Evolutionary conservation across 2,888 invertebrate species (phyloP), one percentile per base, ranked within the genome.

Genomic region (Sesia apiformis): DNA sequence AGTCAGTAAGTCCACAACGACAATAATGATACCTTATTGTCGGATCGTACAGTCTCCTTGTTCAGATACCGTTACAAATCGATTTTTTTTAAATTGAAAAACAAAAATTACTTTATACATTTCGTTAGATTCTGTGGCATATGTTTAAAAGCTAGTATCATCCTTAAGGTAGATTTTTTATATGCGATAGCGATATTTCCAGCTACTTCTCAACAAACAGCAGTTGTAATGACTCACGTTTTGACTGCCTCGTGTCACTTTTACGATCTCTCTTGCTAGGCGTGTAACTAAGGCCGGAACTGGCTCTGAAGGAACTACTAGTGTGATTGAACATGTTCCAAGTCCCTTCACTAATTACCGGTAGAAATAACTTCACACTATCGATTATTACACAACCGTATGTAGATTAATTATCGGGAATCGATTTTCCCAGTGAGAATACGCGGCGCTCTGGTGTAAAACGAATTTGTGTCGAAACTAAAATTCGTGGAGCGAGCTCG

Each of bases 301-400:
- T 61, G 51, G 69, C 67, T 63, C 67, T 75, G 57, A 74, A 76
- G 51, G 78, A 78, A 60, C 76, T 76, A 56, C 76, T 76, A 5
- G 81, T 76, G 55, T 79, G 81, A 66, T 82, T 81, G 63, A 85
- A 84, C 85, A 85, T 84, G 50, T 39, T 51, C 53, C 52, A 56
- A 56, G 58, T 41, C 56, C 57, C 54, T 59, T 53, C 57, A 57
- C 58, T 60, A 60, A 63, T 60, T 58, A 61, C 52, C 52, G 53
- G 51, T 54, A 53, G 55, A 60, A 60, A 62, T 55, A 54, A 57
- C 46, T 46, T 46, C 23, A 46, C 46, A 8, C 46, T 8, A 46
- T 46, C 46, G 46, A 46, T 8, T 23, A 23, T 23, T 46, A 23
- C 46, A 46, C 46, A 46, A 46, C 46, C 46, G 46, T 8, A 46